These are phyloP conservation scores for Podarcis muralis DNA, from an alignment of 2,113 vertebrate species.

Conservation along the genomic window DNA sequence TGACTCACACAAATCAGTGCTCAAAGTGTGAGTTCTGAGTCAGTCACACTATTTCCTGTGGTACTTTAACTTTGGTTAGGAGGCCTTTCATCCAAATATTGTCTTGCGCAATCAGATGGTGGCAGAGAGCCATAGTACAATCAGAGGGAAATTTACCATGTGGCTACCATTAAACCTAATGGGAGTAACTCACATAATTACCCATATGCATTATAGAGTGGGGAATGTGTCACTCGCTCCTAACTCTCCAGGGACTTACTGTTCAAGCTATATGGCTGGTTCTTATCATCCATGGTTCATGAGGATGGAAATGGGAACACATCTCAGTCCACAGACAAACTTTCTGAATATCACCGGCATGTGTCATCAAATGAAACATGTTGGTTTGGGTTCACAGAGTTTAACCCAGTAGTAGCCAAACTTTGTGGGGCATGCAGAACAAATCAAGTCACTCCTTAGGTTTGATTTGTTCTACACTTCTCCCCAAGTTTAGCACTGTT, in stretches of 20 bases:
- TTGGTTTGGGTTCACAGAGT: background rate
- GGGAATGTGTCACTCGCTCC: background rate
- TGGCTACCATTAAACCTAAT: constrained; percentile 29
- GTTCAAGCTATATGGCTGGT: constrained; percentile 15
- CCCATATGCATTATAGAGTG: constrained; percentile 5
- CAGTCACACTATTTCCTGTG: constrained; percentile 24
- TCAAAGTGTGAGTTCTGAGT: constrained; percentile 12
- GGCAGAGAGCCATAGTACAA: constrained; percentile 17
- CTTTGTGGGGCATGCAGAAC: background rate
- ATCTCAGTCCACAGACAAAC: background rate
- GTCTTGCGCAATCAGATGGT: constrained; percentile 13
- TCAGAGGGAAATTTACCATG: constrained; percentile 35
- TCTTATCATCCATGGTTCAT: background rate
- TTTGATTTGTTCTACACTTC: no score
- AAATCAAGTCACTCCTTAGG: background rate
- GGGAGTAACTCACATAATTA: constrained; percentile 26
- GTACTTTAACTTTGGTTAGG: constrained; percentile 15
- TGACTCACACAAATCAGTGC: constrained; percentile 27
- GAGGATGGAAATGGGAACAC: background rate
- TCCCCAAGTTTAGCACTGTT: background rate
- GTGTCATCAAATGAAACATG: background rate
- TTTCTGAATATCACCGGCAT: constrained; percentile 16
- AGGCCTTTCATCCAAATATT: constrained; percentile 19
- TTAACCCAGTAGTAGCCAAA: background rate
- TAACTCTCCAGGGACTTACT: background rate